Conservation (phyloP, 1,140 invertebrate species). For the Gryon sp. region DNA sequence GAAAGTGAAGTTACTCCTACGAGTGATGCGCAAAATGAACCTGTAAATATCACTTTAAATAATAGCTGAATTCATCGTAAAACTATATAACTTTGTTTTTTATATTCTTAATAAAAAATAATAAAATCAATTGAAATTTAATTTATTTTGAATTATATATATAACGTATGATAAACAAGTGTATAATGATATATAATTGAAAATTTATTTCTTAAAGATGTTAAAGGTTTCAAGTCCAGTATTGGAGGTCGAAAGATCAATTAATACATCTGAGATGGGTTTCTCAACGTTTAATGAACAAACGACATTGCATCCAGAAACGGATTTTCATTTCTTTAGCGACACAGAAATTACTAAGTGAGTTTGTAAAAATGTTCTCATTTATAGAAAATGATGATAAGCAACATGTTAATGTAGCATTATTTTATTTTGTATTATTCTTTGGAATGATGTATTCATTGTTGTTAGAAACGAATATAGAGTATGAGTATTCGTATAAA, state of each 20-base stretch:
- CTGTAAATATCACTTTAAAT: too few species aligned
- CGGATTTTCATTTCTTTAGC: conserved; percentile 93
- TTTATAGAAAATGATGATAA: not conserved
- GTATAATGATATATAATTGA: conserved; percentile 14
- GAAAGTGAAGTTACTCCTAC: conserved; percentile 63
- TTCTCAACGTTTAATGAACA: conserved; percentile 44
- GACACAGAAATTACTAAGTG: conserved; percentile 92
- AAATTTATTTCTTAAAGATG: conserved; percentile 61
- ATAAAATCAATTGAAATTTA: too few species aligned
- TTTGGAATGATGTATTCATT: conserved; percentile 19
- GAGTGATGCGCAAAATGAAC: conserved; percentile 65
- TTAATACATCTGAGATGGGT: conserved; percentile 21
- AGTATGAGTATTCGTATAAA: too few species aligned
- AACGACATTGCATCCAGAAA: conserved; percentile 70
- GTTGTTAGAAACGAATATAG: too few species aligned
- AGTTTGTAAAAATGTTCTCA: conserved; percentile 66
- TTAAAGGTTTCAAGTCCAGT: conserved; percentile 69
- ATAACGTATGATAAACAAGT: too few species aligned
- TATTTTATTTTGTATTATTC: not conserved
- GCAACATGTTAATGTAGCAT: not conserved
- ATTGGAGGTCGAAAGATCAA: conserved; percentile 63
- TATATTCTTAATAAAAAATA: too few species aligned
- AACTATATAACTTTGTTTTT: too few species aligned
- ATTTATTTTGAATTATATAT: too few species aligned
- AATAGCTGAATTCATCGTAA: too few species aligned